phyloP scores from a whole-genome alignment of 2,888 invertebrate species.

The Catocala sponsa region DNA sequence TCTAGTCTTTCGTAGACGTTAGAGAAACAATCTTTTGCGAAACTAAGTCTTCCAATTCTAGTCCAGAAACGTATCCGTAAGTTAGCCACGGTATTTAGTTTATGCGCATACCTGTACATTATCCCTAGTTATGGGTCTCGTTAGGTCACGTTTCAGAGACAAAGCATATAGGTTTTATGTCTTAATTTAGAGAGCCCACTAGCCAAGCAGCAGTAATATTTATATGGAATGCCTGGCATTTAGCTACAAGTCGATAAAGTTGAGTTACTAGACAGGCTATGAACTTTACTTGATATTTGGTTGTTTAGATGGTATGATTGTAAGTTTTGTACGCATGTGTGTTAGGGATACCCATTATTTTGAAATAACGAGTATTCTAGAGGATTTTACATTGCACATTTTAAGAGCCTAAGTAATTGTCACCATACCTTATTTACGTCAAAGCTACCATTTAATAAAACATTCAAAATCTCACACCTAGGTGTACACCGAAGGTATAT shows the following conservation, averaged over 20 bases:
- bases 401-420: too few species aligned
- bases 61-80: background rate
- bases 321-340: background rate
- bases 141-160: slow-evolving; percentile 76
- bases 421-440: too few species aligned
- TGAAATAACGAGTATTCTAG: too few species aligned
- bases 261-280: slow-evolving; percentile 15
- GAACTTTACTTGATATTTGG: slow-evolving; percentile 12
- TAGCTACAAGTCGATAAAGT: slow-evolving; percentile 27
- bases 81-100: slow-evolving; percentile 13
- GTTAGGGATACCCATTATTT: background rate
- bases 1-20: too few species aligned
- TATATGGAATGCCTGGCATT: slow-evolving; percentile 46
- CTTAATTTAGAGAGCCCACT: slow-evolving; percentile 74
- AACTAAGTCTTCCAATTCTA: background rate
- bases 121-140: slow-evolving; percentile 65
- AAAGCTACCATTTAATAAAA: too few species aligned
- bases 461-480: too few species aligned
- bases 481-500: too few species aligned
- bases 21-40: too few species aligned
- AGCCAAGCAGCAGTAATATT: slow-evolving; percentile 49
- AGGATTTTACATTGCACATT: too few species aligned
- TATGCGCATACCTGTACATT: slow-evolving; percentile 54
- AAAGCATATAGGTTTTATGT: slow-evolving; percentile 78
- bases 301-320: background rate